Evolutionary conservation across 2,888 invertebrate species (phyloP), one percentile per base, ranked within the genome.

Genomic region (Melieria picta): DNA sequence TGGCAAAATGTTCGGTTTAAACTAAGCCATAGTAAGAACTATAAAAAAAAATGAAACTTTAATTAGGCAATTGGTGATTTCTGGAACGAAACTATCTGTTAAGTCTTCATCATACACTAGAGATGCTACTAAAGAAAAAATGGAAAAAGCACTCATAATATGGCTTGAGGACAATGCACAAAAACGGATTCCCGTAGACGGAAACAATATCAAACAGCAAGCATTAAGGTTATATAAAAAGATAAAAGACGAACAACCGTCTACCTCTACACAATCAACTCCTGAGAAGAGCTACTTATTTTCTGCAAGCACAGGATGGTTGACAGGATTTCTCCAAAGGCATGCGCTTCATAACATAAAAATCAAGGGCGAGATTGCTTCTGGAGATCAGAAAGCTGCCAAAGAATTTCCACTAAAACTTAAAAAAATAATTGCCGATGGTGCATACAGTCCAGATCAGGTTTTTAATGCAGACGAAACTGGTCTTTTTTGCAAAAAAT

Each of bases 381-480:
- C 75, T 63, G 77, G 70, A 50, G 75, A 79, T 78, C 63, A 72
- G 64, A 47, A 43, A 50, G 75, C 74, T 57, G 72, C 77, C 42
- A 73, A 74, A 69, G 66, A 76, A 69, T 77, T 70, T 69, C 69
- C 70, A 42, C 13, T 60, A 74, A 74, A 73, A 70, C 62, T 78
- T 69, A 65, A 62, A 16, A 75, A 79, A 77, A 75, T 79, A 62
- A 80, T 80, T 71, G 71, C 74, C 61, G 76, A 76, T 47, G 76
- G 76, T 69, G 77, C 72, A 55, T 80, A 80, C 74, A 72, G 42
- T 60, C 71, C 79, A 13, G 75, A 80, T 69, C 80, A 81, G 72
- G 77, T 81, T 56, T 82, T 73, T 57, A 81, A 80, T 76, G 79
- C 79, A 1, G 79, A 79, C 58, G 80, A 80, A 75, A 80, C 77